A percentile compares a stretch with the other conserved stretches of the same genome.
These are phyloP conservation scores for Cossypha caffra DNA, from an alignment of 2,797 vertebrate genomes.

Conservation along the genomic window DNA sequence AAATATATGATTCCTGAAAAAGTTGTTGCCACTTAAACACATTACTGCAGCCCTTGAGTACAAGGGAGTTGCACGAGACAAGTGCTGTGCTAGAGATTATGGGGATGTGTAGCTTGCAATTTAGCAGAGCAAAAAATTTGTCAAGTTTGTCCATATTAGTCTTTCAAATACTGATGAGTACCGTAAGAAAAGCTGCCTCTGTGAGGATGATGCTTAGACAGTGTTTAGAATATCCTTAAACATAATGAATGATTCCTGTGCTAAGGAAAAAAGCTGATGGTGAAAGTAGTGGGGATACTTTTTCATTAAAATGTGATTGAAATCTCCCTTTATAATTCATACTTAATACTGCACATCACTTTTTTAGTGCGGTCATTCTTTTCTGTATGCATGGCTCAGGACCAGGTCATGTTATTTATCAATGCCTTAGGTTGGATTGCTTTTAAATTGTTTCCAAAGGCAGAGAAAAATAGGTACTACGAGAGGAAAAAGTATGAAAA, in stretches of 20 bases:
- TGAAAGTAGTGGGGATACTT: neutral
- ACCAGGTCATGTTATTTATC: neutral
- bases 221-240: neutral
- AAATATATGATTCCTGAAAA: neutral
- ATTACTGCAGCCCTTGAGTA: neutral
- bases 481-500: neutral
- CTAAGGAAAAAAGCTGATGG: neutral
- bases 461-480: neutral
- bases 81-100: neutral
- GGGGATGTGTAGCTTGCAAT: neutral
- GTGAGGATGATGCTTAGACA: neutral
- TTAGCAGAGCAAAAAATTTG: neutral
- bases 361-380: neutral
- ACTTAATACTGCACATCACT: neutral
- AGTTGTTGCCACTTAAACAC: neutral
- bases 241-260: neutral
- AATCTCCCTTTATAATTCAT: neutral
- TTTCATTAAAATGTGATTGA: neutral
- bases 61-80: neutral
- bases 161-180: slow-evolving; percentile 6
- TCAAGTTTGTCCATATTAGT: neutral
- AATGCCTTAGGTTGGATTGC: neutral
- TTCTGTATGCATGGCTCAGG: neutral
- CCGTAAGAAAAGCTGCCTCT: slow-evolving; percentile 22
- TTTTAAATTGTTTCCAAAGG: neutral